Evolutionary conservation across 2,113 vertebrate genomes (phyloP).

Genomic region (Ptilonorhynchus violaceus): DNA sequence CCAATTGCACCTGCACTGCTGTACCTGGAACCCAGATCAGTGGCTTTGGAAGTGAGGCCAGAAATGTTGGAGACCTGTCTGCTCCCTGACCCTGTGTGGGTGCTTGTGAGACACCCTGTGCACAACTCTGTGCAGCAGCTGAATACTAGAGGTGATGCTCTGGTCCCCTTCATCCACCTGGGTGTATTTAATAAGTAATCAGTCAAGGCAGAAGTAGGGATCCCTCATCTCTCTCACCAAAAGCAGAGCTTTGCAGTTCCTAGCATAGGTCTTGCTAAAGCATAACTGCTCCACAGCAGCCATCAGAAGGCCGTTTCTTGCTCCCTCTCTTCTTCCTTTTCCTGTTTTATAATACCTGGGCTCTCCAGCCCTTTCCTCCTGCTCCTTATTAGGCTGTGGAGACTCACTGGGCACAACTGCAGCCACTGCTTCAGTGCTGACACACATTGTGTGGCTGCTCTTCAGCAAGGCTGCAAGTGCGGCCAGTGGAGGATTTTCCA

Average conservation of each 20-base stretch:
- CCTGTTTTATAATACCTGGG: not conserved
- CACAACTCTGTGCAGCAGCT: accelerated
- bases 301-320: not conserved
- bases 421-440: not conserved
- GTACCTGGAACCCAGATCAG: not conserved
- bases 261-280: accelerated
- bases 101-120: not conserved
- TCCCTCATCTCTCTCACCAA: accelerated
- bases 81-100: accelerated
- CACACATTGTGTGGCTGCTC: accelerated
- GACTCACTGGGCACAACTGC: accelerated
- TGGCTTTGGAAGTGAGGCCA: not conserved
- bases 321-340: not conserved
- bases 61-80: not conserved
- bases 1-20: accelerated
- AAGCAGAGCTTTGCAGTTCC: not conserved
- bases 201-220: accelerated
- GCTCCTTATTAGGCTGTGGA: not conserved
- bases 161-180: not conserved
- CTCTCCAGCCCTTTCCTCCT: not conserved
- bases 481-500: not conserved
- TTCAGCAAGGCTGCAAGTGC: not conserved
- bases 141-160: accelerated
- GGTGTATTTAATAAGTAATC: not conserved
- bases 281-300: not conserved